phyloP scores from a whole-genome alignment of 1,140 invertebrate genomes.

The Rhopalosiphum maidis region DNA sequence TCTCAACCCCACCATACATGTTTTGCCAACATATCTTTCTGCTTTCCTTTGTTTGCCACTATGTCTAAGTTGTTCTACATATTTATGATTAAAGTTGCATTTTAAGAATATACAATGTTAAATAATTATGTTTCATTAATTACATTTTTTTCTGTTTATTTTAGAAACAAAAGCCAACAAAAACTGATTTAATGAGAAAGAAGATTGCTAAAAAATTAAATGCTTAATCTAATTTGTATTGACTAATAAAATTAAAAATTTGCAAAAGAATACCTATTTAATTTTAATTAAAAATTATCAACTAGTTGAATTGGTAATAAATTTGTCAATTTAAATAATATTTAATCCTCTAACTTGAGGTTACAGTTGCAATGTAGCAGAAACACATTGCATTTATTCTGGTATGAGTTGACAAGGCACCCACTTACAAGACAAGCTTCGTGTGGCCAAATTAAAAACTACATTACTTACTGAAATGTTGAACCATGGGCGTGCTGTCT shows the following conservation, averaged over 20 bases:
- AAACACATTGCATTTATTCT: neutral
- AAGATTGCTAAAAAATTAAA: conserved; percentile 46
- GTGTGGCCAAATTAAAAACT: neutral
- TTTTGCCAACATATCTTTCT: too few relatives aligned
- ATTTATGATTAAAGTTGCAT: neutral
- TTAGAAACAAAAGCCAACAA: conserved; percentile 35
- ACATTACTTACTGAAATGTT: neutral
- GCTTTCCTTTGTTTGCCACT: too few relatives aligned
- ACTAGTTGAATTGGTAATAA: neutral
- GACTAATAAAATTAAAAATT: neutral
- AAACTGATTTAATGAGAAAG: conserved; percentile 43
- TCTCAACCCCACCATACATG: too few relatives aligned
- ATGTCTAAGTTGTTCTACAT: neutral
- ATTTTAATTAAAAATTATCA: neutral
- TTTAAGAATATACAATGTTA: neutral
- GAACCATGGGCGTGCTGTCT: neutral
- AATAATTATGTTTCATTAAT: neutral
- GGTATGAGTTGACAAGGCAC: neutral
- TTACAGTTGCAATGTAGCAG: too few relatives aligned
- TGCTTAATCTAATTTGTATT: neutral
- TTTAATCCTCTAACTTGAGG: too few relatives aligned
- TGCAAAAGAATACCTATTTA: neutral
- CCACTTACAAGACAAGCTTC: neutral
- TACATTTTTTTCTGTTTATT: neutral
- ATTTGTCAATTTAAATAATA: neutral